These are phyloP conservation scores for Arctocebus calabarensis DNA, from an alignment of 2,797 vertebrate species.

Conservation along the genomic window DNA sequence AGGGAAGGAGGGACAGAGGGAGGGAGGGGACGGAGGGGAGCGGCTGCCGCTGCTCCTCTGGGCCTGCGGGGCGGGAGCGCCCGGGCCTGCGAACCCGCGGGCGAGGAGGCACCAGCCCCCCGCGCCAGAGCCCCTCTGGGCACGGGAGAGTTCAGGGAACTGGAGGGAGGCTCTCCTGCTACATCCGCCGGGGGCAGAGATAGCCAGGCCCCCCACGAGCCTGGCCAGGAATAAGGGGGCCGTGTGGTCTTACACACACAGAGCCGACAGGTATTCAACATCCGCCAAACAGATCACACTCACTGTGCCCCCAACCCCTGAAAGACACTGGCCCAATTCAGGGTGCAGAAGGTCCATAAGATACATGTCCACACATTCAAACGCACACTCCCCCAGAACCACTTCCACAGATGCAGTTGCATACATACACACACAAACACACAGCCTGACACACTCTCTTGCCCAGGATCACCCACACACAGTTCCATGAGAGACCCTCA, in stretches of 20 bases:
- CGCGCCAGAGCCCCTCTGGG: constrained; percentile 78
- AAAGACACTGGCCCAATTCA: background rate
- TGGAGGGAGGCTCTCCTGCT: constrained; percentile 78
- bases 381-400: background rate
- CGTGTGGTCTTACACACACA: constrained; percentile 50
- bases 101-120: background rate
- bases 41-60: constrained; percentile 3
- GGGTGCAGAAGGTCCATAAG: background rate
- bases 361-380: background rate
- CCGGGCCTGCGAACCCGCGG: background rate
- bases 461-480: background rate
- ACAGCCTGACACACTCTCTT: background rate
- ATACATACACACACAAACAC: background rate
- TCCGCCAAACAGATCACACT: background rate
- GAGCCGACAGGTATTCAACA: background rate
- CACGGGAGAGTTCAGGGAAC: constrained; percentile 72
- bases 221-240: constrained; percentile 12
- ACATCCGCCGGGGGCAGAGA: constrained; percentile 84
- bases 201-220: constrained; percentile 64
- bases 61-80: constrained; percentile 27
- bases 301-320: background rate
- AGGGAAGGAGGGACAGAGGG: constrained; percentile 42
- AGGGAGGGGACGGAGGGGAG: background rate
- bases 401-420: background rate
- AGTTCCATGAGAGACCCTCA: background rate